Evolutionary conservation across 2,888 invertebrate genomes (phyloP).

Genomic region (Bhutanitis thaidina): DNA sequence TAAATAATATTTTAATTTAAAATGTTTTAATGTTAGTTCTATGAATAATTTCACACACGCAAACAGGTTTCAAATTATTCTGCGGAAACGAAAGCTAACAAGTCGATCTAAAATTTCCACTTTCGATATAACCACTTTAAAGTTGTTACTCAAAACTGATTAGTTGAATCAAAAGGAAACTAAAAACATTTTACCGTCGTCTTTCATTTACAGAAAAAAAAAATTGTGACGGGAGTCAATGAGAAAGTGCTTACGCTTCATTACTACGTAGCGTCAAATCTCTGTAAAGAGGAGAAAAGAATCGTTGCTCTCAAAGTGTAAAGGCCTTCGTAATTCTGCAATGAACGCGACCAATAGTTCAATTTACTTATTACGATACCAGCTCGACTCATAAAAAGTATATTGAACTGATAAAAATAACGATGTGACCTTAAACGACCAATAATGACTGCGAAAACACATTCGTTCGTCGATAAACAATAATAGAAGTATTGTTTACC

Average conservation of each 20-base stretch:
- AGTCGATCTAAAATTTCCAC: too few relatives aligned
- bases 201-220: slow-evolving; percentile 1
- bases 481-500: slow-evolving; percentile 17
- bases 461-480: slow-evolving; percentile 15
- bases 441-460: slow-evolving; percentile 24
- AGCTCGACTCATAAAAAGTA: slow-evolving; percentile 44
- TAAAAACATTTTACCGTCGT: slow-evolving; percentile 6
- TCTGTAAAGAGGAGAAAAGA: slow-evolving; percentile 3
- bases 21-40: too few relatives aligned
- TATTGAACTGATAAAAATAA: slow-evolving; percentile 50
- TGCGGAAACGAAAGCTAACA: too few relatives aligned
- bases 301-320: slow-evolving; percentile 24
- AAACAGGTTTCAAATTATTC: too few relatives aligned
- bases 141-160: too few relatives aligned
- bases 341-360: slow-evolving; percentile 28
- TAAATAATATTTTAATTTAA: too few relatives aligned
- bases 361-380: slow-evolving; percentile 33
- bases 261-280: slow-evolving; percentile 3
- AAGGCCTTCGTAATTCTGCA: slow-evolving; percentile 14
- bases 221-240: slow-evolving; percentile 1
- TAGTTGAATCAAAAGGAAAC: neutral
- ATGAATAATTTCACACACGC: too few relatives aligned
- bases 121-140: too few relatives aligned
- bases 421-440: slow-evolving; percentile 40
- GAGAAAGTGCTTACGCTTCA: slow-evolving; percentile 1